A percentile compares a stretch with the other conserved stretches of the same genome.
Conservation (phyloP, 2,797 vertebrate species). For the Sebastolobus alascanus region DNA sequence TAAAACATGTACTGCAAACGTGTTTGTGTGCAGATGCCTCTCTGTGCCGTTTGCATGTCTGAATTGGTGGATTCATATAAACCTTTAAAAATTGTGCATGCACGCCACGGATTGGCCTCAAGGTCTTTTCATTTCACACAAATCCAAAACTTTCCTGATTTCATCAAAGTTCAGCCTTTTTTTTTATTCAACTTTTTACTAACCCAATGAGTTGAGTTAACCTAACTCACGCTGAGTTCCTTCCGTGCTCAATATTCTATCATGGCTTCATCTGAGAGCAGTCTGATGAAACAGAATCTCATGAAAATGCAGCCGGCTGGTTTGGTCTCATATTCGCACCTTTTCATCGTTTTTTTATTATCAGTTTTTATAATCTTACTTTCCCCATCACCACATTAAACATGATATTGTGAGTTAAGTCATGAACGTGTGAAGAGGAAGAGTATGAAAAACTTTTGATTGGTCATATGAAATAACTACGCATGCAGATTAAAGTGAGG, state of each 20-base stretch:
- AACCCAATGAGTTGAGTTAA: not conserved
- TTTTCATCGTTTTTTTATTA: not conserved
- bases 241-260: slow-evolving; percentile 11
- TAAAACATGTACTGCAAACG: not conserved
- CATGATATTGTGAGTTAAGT: not conserved
- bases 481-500: slow-evolving; percentile 23
- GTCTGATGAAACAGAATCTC: slow-evolving; percentile 30
- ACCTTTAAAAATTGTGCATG: not conserved
- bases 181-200: not conserved
- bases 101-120: not conserved
- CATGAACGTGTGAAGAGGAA: not conserved
- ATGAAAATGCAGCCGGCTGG: not conserved
- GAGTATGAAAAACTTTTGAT: not conserved
- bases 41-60: not conserved
- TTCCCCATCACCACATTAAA: slow-evolving; percentile 11
- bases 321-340: slow-evolving; percentile 1
- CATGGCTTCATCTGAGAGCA: slow-evolving; percentile 6
- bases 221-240: not conserved
- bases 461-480: not conserved
- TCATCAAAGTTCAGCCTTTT: not conserved
- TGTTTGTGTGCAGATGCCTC: not conserved
- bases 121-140: slow-evolving; percentile 20
- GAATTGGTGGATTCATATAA: not conserved
- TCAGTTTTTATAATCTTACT: not conserved
- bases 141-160: not conserved